Conservation (phyloP, 2,113 vertebrate species). For the Poeciliopsis retropinna region DNA sequence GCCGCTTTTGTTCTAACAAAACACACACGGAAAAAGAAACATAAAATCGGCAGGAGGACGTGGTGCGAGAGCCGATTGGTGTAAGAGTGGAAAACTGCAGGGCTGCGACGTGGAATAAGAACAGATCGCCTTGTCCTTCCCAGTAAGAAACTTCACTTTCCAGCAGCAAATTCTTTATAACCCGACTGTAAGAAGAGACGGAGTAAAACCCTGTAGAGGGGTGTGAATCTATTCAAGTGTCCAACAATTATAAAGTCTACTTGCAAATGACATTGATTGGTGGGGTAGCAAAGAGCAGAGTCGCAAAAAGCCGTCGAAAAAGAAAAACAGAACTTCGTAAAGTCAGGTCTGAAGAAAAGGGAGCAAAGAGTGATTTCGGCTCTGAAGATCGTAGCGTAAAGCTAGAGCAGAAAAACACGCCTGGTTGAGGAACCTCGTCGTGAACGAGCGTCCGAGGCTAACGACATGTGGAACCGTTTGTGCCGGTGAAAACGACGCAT, state of each 20-base stretch:
- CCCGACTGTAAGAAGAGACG: not conserved
- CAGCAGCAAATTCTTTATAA: not conserved
- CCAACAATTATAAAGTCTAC: not conserved
- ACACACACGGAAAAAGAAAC: not conserved
- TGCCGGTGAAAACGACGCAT: not conserved
- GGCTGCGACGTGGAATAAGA: not conserved
- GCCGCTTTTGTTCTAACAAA: not conserved
- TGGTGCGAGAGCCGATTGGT: too few relatives aligned
- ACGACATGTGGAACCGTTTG: not conserved
- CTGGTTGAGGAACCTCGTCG: not conserved
- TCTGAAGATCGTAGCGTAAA: not conserved
- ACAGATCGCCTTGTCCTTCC: not conserved
- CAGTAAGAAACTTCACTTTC: not conserved
- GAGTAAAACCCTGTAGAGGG: not conserved
- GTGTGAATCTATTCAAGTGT: not conserved
- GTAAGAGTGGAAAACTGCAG: not conserved
- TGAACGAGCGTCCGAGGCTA: not conserved
- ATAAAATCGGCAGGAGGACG: not conserved
- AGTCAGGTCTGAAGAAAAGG: not conserved
- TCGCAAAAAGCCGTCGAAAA: not conserved
- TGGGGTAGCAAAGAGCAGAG: too few relatives aligned
- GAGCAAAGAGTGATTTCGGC: not conserved
- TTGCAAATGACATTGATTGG: not conserved
- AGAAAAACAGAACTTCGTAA: not conserved
- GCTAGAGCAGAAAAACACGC: not conserved